phyloP scores from a whole-genome alignment of 2,888 invertebrate species.

The Schizaphis graminum region DNA sequence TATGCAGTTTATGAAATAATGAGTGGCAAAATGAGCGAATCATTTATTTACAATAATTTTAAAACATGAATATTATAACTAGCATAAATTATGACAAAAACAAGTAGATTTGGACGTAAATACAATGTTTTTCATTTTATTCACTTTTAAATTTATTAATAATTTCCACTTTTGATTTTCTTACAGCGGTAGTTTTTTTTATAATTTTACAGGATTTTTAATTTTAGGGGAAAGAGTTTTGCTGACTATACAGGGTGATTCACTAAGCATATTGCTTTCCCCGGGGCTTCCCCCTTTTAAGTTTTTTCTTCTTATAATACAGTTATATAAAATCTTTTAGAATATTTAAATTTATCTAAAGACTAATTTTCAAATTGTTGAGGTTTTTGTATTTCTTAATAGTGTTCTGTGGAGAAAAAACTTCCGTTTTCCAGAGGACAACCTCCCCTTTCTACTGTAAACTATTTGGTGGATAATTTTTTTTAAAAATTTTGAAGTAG shows the following conservation, averaged over 20 bases:
- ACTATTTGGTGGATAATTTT: no score
- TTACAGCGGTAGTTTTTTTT: not conserved
- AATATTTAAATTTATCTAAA: no score
- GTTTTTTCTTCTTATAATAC: no score
- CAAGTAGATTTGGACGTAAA: not conserved
- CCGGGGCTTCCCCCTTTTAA: no score
- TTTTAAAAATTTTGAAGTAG: no score
- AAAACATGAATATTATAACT: not conserved
- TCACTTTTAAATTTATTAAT: not conserved
- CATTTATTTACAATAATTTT: not conserved
- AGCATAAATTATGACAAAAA: not conserved
- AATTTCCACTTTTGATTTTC: not conserved
- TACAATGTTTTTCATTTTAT: not conserved
- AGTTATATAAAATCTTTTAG: no score
- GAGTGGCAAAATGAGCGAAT: not conserved
- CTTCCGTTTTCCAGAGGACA: no score
- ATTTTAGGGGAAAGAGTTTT: not conserved
- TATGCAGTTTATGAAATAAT: not conserved
- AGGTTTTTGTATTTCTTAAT: no score
- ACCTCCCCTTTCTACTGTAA: no score
- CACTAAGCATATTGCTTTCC: no score
- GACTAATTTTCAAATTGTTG: no score
- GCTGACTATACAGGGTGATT: not conserved
- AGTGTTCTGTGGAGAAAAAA: no score
- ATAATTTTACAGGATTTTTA: not conserved